These are phyloP conservation scores for Eubucco bourcierii DNA, from an alignment of 2,113 vertebrate genomes.

Conservation along the genomic window DNA sequence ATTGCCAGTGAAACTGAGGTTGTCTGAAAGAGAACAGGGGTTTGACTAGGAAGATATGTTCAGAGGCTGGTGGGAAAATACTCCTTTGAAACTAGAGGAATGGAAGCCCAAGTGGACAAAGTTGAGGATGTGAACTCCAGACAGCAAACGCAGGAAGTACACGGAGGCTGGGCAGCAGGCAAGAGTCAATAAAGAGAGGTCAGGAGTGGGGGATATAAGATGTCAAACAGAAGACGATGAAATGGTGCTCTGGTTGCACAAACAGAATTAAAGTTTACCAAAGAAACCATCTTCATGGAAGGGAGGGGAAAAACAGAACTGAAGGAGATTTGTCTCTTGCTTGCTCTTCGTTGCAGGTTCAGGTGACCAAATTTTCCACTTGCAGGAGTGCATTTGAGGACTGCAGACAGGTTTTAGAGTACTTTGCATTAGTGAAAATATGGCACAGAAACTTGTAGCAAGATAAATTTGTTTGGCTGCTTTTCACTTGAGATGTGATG, in stretches of 20 bases:
- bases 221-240: not conserved
- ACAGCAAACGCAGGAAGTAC: not conserved
- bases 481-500: constrained; percentile 19
- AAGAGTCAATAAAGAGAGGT: not conserved
- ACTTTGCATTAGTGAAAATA: not conserved
- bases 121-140: not conserved
- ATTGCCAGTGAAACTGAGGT: not conserved
- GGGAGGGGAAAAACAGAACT: not conserved
- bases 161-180: not conserved
- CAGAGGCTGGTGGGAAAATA: not conserved
- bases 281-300: not conserved
- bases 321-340: not conserved
- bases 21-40: not conserved
- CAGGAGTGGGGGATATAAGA: not conserved
- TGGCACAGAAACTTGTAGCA: not conserved
- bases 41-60: not conserved
- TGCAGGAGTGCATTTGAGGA: not conserved
- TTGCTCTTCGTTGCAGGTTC: not conserved
- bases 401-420: not conserved
- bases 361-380: not conserved
- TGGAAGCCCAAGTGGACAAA: not conserved
- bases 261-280: not conserved
- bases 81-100: not conserved
- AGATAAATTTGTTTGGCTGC: constrained; percentile 7
- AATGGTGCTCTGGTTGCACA: not conserved